These are phyloP conservation scores for Acleris laterana DNA, from an alignment of 2,888 invertebrate genomes.

Conservation along the genomic window DNA sequence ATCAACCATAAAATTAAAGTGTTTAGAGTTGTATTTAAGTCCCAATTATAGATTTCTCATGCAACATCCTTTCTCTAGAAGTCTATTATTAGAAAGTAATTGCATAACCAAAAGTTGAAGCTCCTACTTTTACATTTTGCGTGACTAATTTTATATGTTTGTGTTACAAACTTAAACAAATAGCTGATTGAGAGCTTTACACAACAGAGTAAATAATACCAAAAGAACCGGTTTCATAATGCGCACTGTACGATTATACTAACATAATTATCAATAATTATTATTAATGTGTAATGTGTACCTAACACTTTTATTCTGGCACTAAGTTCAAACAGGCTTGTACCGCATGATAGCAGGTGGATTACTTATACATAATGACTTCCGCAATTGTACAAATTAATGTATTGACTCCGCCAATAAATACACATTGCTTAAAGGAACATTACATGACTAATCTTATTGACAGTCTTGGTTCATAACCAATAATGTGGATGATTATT, in stretches of 20 bases:
- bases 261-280: background rate
- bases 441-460: slow-evolving; percentile 22
- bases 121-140: slow-evolving; percentile 4
- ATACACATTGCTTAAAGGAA: background rate
- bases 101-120: slow-evolving; percentile 5
- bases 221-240: background rate
- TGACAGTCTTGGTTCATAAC: background rate
- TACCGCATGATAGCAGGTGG: background rate
- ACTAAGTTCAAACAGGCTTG: background rate
- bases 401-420: slow-evolving; percentile 9
- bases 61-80: slow-evolving; percentile 18
- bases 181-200: background rate
- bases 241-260: background rate
- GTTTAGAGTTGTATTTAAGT: slow-evolving; percentile 10
- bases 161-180: background rate
- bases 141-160: background rate
- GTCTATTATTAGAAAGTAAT: slow-evolving; percentile 11
- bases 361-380: slow-evolving; percentile 1
- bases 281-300: background rate
- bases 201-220: background rate
- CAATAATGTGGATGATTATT: background rate
- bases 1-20: slow-evolving; percentile 2
- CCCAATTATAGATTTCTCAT: slow-evolving; percentile 14
- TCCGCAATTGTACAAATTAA: slow-evolving; percentile 18
- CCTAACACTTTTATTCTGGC: background rate